Evolutionary conservation across 2,113 vertebrate genomes (phyloP), one percentile per base, ranked within the genome.

Genomic region (Pachyramphus minor): DNA sequence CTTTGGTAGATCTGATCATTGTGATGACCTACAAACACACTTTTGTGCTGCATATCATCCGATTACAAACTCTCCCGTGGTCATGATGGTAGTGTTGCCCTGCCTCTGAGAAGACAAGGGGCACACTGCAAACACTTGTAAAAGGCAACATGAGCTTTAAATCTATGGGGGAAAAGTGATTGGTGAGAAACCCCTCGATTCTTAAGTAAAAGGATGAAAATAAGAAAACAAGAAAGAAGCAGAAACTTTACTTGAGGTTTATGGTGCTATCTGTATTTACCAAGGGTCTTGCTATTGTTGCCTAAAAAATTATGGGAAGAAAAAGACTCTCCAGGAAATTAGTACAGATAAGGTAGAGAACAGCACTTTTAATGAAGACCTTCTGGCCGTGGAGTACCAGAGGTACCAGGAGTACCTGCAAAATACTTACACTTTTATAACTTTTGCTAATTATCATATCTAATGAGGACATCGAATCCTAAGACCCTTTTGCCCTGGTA

Each of bases 1-100:
- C 33, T 79, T 69, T 50, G 14, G 18, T 69, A 79, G 82, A 66
- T 42, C 42, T 73, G 12, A 49, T 68, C 39, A 45, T 17, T 76
- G 9, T 9, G 1, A 0, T 23, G 14, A 79, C 39, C 10, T 73
- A 53, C 10, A 78, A 83, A 59, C 0, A 0, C 33, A 12, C 5
- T 66, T 84, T 60, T 47, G 31, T 58, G 16, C 12, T 49, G 6
- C 25, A 41, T 25, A 6, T 66, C 12, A 17, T 33, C 14, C 53
- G 47, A 44, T 82, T 56, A 33, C 20, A 63, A 76, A 33, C 28
- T 49, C 16, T n/a, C 5, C 27, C 28, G 13, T 47, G 44, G 66
- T 74, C 33, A 17, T 3, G 20, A 68, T 58, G 31, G 20, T 31
- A 56, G 14, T n/a, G 23, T 45, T 5, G 2, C 6, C 13, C 24